Base-by-base conservation (phyloP, 2,888 invertebrate genomes). In the Phyllotreta striolata region DNA sequence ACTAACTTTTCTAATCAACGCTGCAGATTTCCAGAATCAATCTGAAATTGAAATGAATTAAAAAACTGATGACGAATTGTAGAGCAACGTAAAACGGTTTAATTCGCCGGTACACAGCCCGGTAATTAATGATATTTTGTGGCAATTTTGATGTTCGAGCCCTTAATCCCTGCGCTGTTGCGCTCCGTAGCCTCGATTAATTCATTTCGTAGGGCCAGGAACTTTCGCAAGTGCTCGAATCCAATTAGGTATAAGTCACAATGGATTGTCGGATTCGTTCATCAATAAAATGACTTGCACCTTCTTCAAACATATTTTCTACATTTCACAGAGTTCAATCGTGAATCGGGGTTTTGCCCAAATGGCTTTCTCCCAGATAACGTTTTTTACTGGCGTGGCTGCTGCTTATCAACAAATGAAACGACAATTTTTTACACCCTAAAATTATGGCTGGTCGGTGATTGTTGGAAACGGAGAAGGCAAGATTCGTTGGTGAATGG, bases 201-300 rank as follows among this genome's bases (percentile, higher is more conserved):
- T 79, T 78, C 77, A 77, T 78, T 78, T 77, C 75, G 70, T 72
- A 71, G 73, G 72, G 60, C 52, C 44, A 43, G 52, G 60, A 72
- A 72, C 73, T 73, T 71, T 72, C 70, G 70, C 70, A 72, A 72
- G 70, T 73, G 72, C 75, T 73, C 73, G 72, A 77, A 78, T 78
- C 79, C 79, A 80, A 80, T 80, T 80, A 80, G 78, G 74, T 74
- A 74, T 74, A 76, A 79, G 79, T 79, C 80, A 78, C 77, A 79
- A 77, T 77, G 68, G 67, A 67, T 70, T 70, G 70, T 66, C 55
- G 47, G 67, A 63, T 62, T 69, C 70, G 66, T 70, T 57, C 70
- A 70, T 70, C 70, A 70, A 67, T 69, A 63, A 66, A 66, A 65
- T 69, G 70, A 70, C 70, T 70, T 70, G 70, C 70, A 69, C 65